These are phyloP conservation scores for Diabrotica undecimpunctata DNA, from an alignment of 1,140 invertebrate species.

Conservation along the genomic window DNA sequence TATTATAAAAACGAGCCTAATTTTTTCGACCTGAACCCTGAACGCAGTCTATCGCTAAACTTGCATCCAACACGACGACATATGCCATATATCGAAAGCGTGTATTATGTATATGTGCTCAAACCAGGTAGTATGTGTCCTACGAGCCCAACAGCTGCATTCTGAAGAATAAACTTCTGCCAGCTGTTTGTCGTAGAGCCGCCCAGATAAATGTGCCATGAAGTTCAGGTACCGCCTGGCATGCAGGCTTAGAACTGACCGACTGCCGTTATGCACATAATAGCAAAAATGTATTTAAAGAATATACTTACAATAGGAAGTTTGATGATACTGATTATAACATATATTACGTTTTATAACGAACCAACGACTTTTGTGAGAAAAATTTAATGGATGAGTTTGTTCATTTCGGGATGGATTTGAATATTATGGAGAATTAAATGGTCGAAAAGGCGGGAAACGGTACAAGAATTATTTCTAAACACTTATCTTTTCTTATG, in stretches of 20 bases:
- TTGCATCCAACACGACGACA: slow-evolving; percentile 5
- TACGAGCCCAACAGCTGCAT: slow-evolving; percentile 39
- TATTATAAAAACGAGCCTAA: too few relatives aligned
- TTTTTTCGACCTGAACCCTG: too few relatives aligned
- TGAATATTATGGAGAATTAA: too few relatives aligned
- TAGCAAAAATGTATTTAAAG: slow-evolving; percentile 38
- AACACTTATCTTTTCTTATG: too few relatives aligned
- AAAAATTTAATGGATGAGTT: slow-evolving; percentile 1
- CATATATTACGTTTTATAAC: slow-evolving; percentile 29
- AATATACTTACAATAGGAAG: slow-evolving; percentile 33
- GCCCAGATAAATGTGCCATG: slow-evolving; percentile 19
- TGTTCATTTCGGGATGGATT: background rate
- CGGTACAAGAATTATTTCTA: too few relatives aligned
- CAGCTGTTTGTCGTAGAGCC: slow-evolving; percentile 42
- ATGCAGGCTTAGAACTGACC: slow-evolving; percentile 14
- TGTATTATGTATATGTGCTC: slow-evolving; percentile 7
- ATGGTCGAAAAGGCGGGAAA: too few relatives aligned
- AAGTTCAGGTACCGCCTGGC: slow-evolving; percentile 14
- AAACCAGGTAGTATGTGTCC: slow-evolving; percentile 39
- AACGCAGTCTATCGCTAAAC: background rate
- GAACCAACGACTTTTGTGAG: slow-evolving; percentile 16
- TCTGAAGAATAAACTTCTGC: slow-evolving; percentile 45
- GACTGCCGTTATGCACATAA: slow-evolving; percentile 33
- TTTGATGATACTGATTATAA: slow-evolving; percentile 37
- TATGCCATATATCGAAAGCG: slow-evolving; percentile 15